phyloP scores from a whole-genome alignment of 1,140 invertebrate genomes.

The Cecropterus lyciades region DNA sequence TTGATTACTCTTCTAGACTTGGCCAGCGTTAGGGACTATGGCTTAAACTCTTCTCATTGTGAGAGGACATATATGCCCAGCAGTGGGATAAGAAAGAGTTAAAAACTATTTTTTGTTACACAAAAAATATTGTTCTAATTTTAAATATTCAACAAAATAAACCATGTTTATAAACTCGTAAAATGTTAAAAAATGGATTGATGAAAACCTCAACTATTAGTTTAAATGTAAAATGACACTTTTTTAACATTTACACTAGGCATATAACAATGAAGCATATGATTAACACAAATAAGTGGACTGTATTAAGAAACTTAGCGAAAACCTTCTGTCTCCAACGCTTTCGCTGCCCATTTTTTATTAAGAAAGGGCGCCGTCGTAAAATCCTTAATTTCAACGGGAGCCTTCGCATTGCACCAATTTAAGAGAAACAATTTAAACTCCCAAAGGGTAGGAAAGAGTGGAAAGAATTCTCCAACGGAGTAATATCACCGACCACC shows the following conservation, averaged over 20 bases:
- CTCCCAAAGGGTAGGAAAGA: conserved; percentile 43
- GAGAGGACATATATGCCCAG: too few species aligned
- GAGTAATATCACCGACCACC: conserved; percentile 75
- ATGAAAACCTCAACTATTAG: too few species aligned
- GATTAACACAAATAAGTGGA: neutral
- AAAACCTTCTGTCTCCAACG: conserved; percentile 6
- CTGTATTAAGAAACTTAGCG: neutral
- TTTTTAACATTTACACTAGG: neutral
- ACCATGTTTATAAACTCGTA: too few species aligned
- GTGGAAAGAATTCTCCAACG: conserved; percentile 63
- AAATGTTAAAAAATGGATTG: too few species aligned
- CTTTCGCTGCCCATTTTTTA: conserved; percentile 22
- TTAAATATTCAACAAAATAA: too few species aligned
- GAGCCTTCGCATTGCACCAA: conserved; percentile 26
- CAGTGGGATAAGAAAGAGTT: too few species aligned
- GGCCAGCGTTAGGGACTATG: too few species aligned
- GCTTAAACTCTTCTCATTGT: too few species aligned
- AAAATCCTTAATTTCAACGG: conserved; percentile 32
- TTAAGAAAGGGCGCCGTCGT: conserved; percentile 24
- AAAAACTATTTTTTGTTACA: too few species aligned
- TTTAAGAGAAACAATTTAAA: conserved; percentile 48
- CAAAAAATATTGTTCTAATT: too few species aligned
- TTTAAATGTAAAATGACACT: too few species aligned
- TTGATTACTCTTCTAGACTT: too few species aligned
- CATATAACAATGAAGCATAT: neutral